phyloP scores from a whole-genome alignment of 2,888 invertebrate genomes.

The Eupeodes latifasciatus region DNA sequence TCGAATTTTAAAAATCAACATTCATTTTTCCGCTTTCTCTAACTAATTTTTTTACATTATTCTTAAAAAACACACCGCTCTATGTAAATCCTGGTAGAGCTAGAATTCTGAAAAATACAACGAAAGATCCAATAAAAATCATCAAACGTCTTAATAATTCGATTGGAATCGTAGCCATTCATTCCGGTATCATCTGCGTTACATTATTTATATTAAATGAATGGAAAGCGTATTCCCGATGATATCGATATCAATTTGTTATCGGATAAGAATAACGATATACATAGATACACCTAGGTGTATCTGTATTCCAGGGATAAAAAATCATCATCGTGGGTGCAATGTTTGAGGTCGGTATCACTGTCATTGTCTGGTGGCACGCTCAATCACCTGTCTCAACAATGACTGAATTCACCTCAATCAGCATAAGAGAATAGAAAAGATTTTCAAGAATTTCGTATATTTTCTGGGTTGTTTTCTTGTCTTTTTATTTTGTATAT shows the following conservation, averaged over 20 bases:
- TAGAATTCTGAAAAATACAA: background rate
- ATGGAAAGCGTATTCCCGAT: conserved; percentile 29
- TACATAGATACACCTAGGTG: background rate
- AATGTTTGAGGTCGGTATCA: conserved; percentile 24
- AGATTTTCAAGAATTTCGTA: conserved; percentile 19
- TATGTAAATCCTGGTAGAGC: too few species aligned
- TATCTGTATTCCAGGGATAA: too few species aligned
- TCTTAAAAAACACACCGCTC: background rate
- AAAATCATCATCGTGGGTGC: background rate
- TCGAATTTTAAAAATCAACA: background rate
- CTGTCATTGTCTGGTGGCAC: conserved; percentile 46
- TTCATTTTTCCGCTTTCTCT: background rate
- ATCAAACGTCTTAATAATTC: conserved; percentile 13
- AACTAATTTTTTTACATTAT: background rate
- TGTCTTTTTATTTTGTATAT: background rate
- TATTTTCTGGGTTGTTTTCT: background rate
- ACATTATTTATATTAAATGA: conserved; percentile 41
- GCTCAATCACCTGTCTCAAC: conserved; percentile 57
- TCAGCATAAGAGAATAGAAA: conserved; percentile 26
- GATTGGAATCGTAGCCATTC: conserved; percentile 17
- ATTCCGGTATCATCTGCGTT: conserved; percentile 20
- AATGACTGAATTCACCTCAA: conserved; percentile 62
- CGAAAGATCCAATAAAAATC: background rate
- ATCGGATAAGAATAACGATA: conserved; percentile 45
- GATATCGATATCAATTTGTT: conserved; percentile 42